Conservation (phyloP, 1,140 invertebrate genomes). For the Lanistes nyassanus region DNA sequence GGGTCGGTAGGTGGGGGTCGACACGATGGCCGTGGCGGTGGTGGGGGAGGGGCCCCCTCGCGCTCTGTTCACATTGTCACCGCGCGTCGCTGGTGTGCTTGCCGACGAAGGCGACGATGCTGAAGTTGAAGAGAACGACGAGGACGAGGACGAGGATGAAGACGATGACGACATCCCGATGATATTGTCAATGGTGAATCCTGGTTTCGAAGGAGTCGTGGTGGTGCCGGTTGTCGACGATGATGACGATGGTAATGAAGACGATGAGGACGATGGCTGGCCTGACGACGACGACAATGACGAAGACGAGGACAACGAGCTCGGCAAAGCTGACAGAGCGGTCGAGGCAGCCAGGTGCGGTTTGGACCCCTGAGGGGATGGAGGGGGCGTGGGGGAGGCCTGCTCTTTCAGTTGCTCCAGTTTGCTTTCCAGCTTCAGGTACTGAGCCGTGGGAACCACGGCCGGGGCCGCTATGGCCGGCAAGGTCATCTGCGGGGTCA, state of each 20-base stretch:
- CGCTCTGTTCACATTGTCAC: constrained; percentile 10
- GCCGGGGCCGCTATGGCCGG: constrained; percentile 6
- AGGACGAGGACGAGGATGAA: constrained; percentile 29
- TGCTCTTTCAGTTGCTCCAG: constrained; percentile 14
- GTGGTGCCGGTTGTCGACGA: constrained; percentile 36
- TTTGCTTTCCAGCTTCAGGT: constrained; percentile 13
- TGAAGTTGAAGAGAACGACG: constrained; percentile 22
- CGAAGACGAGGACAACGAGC: constrained; percentile 29
- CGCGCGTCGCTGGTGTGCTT: constrained; percentile 19
- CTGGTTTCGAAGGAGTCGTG: constrained; percentile 44
- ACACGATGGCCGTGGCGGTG: background rate
- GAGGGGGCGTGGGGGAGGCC: constrained; percentile 17
- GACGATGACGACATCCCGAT: constrained; percentile 50
- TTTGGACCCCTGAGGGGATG: background rate
- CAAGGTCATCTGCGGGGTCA: constrained; percentile 9
- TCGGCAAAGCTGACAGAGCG: constrained; percentile 15
- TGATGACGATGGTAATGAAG: background rate
- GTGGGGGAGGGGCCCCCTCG: constrained; percentile 12
- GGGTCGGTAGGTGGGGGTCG: constrained; percentile 25
- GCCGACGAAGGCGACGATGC: constrained; percentile 29
- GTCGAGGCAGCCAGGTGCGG: constrained; percentile 4
- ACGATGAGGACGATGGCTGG: background rate
- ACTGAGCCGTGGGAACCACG: constrained; percentile 11
- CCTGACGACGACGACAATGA: constrained; percentile 26
- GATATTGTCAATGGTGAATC: constrained; percentile 63